These are phyloP conservation scores for Pygocentrus nattereri DNA, from an alignment of 2,797 vertebrate genomes.

Conservation along the genomic window DNA sequence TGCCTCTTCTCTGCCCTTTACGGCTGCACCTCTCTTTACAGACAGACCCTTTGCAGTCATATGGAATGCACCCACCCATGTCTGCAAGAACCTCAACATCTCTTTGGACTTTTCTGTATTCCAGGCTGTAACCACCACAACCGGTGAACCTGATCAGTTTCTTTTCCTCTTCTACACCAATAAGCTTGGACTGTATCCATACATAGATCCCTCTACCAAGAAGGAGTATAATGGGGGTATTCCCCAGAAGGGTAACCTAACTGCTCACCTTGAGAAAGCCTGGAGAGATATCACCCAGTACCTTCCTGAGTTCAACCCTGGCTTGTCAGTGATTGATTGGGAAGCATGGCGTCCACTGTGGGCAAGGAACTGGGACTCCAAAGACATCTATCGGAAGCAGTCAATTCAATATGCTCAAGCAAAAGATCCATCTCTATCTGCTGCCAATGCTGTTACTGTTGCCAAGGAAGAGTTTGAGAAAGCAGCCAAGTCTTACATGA, in stretches of 20 bases:
- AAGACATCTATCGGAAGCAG: slow-evolving; percentile 78
- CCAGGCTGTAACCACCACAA: slow-evolving; percentile 78
- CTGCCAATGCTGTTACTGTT: slow-evolving; percentile 24
- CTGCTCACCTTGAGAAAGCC: slow-evolving; percentile 77
- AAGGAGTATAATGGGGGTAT: slow-evolving; percentile 77
- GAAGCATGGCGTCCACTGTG: slow-evolving; percentile 90
- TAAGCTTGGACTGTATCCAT: slow-evolving; percentile 86
- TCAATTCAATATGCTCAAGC: slow-evolving; percentile 76
- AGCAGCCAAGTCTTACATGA: slow-evolving; percentile 79
- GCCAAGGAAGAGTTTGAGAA: slow-evolving; percentile 82
- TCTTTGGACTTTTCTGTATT: slow-evolving; percentile 78
- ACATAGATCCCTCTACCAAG: slow-evolving; percentile 65
- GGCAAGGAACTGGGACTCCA: slow-evolving; percentile 86
- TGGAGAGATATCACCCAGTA: slow-evolving; percentile 73
- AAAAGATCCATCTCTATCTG: slow-evolving; percentile 64
- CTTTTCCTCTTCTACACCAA: slow-evolving; percentile 86
- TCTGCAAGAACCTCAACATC: slow-evolving; percentile 72
- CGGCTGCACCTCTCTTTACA: slow-evolving; percentile 73
- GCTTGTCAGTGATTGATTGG: slow-evolving; percentile 91
- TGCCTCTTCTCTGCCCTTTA: slow-evolving; percentile 35
- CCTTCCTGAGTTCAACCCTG: slow-evolving; percentile 74
- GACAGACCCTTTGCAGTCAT: slow-evolving; percentile 79
- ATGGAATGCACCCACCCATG: slow-evolving; percentile 86
- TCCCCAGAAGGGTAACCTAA: slow-evolving; percentile 79
- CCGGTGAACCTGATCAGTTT: slow-evolving; percentile 73